These are phyloP conservation scores for Drosophila austrosaltans DNA, from an alignment of 2,888 invertebrate species.

Conservation along the genomic window DNA sequence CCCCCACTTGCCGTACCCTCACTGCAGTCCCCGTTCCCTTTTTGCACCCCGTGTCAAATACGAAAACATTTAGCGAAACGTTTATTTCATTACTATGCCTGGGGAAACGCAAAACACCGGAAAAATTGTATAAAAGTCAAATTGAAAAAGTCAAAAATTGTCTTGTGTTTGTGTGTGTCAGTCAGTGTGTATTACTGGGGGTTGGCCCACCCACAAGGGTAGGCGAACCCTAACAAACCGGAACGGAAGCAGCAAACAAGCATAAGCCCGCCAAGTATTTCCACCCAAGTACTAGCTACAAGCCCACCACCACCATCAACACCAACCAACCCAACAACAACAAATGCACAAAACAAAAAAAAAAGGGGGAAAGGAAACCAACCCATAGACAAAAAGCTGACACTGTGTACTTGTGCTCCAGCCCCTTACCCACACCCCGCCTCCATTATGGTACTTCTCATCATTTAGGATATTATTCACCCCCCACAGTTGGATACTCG, in stretches of 20 bases:
- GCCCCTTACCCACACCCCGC: constrained; percentile 14
- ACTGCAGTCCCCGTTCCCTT: background rate
- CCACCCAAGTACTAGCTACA: constrained; percentile 21
- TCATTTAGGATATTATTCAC: constrained; percentile 16
- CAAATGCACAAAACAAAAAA: constrained; percentile 1
- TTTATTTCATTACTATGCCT: constrained; percentile 81
- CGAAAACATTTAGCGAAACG: constrained; percentile 81
- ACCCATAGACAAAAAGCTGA: constrained; percentile 42
- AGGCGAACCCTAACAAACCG: constrained; percentile 57
- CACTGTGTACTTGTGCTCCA: constrained; percentile 47
- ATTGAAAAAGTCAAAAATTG: constrained; percentile 77
- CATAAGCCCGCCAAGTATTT: constrained; percentile 29
- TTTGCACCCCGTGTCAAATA: constrained; percentile 53
- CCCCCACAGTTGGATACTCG: constrained; percentile 39
- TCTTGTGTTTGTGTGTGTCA: constrained; percentile 15
- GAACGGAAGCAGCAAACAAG: constrained; percentile 67
- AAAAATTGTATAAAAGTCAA: constrained; percentile 56
- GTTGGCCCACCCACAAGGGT: constrained; percentile 53
- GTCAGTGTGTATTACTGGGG: constrained; percentile 19
- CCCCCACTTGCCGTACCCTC: background rate
- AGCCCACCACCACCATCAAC: constrained; percentile 54
- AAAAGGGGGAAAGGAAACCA: background rate
- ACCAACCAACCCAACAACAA: constrained; percentile 17
- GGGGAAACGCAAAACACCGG: constrained; percentile 36
- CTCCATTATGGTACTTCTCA: constrained; percentile 20